Evolutionary conservation across 2,113 vertebrate genomes (phyloP).

Genomic region (Ursus arctos): DNA sequence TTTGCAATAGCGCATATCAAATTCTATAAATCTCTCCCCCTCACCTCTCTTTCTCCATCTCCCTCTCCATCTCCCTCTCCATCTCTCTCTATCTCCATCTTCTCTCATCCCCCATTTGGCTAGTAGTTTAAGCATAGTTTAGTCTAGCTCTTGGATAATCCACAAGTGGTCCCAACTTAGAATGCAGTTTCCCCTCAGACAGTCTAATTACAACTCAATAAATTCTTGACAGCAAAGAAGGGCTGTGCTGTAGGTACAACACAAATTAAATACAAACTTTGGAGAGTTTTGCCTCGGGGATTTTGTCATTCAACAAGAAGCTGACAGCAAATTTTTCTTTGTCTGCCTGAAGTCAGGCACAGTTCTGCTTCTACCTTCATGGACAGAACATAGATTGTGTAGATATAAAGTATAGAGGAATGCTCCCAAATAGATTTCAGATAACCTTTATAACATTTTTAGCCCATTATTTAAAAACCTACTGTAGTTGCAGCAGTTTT

Average conservation of each 20-base stretch:
- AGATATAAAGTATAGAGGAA: not conserved
- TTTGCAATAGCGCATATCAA: not conserved
- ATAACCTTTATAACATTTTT: not conserved
- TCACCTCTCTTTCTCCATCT: not conserved
- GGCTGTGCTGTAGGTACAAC: not conserved
- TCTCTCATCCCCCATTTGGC: not conserved
- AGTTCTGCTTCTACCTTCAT: not conserved
- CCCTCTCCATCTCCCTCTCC: too few species aligned
- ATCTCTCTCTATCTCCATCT: not conserved
- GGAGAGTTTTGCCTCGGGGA: not conserved
- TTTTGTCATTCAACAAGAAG: slow-evolving; percentile 22
- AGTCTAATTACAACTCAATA: slow-evolving; percentile 35
- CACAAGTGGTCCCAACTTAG: not conserved
- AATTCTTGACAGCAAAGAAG: not conserved
- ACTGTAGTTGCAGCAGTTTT: not conserved
- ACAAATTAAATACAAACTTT: slow-evolving; percentile 38
- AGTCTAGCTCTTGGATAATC: not conserved
- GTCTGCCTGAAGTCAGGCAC: not conserved
- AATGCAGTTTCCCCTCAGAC: not conserved
- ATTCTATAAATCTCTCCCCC: not conserved
- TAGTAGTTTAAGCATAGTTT: not conserved
- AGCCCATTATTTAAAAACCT: not conserved
- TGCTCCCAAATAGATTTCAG: not conserved
- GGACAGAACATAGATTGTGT: not conserved
- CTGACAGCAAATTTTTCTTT: not conserved